phyloP scores from a whole-genome alignment of 2,113 vertebrate genomes.

The Oncorhynchus keta region DNA sequence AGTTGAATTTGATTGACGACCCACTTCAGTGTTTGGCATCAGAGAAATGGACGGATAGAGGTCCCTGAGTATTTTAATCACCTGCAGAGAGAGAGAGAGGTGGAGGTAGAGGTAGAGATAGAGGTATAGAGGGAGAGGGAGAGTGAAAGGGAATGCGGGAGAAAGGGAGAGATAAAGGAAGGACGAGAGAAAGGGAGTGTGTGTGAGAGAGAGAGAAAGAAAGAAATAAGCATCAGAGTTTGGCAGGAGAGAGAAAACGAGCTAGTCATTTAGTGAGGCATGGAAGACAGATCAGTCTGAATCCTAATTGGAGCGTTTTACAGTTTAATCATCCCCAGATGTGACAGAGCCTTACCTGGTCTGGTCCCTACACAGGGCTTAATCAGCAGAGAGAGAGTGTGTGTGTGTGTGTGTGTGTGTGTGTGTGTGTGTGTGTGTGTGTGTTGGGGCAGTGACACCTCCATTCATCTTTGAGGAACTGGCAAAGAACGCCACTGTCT shows the following conservation, averaged over 20 bases:
- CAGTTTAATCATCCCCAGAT: constrained; percentile 38
- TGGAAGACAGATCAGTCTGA: constrained; percentile 20
- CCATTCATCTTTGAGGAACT: constrained; percentile 57
- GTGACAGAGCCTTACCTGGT: constrained; percentile 29
- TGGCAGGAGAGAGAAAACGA: constrained; percentile 10
- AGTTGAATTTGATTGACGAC: not conserved
- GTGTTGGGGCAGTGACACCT: constrained; percentile 18
- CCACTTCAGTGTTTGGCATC: too few relatives aligned
- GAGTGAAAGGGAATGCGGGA: not conserved
- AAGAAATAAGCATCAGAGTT: not conserved
- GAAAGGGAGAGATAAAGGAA: not conserved
- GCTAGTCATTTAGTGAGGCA: not conserved
- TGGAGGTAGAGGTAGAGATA: not conserved
- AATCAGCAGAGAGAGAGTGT: constrained; percentile 4
- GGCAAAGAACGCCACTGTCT: constrained; percentile 49
- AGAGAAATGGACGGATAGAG: not conserved
- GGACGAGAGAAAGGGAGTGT: constrained; percentile 5
- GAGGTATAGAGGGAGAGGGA: not conserved
- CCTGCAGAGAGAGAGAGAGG: not conserved
- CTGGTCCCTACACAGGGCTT: not conserved
- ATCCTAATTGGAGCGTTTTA: constrained; percentile 44
- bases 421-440: not conserved
- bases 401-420: not conserved
- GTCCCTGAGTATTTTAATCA: not conserved
- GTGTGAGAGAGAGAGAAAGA: not conserved